Evolutionary conservation across 1,140 invertebrate species (phyloP).

Genomic region (Polyergus mexicanus): DNA sequence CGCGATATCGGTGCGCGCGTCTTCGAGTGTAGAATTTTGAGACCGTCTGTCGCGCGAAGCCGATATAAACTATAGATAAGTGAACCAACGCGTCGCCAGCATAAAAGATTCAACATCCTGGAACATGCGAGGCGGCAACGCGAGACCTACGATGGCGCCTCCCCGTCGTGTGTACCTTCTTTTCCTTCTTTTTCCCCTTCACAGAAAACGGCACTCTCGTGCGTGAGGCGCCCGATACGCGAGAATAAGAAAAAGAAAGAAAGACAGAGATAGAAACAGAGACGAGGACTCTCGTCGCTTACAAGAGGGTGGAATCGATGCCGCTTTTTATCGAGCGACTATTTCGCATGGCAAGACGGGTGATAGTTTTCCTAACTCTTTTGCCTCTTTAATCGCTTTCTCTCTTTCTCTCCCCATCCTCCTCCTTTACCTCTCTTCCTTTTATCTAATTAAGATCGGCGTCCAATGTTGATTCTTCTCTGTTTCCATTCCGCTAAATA

Average conservation of each 20-base stretch:
- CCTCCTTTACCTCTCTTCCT: not conserved
- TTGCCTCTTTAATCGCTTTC: constrained; percentile 1
- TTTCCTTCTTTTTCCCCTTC: constrained; percentile 42
- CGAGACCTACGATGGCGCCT: constrained; percentile 34
- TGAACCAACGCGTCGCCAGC: constrained; percentile 50
- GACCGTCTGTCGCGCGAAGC: constrained; percentile 2
- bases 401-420: not conserved
- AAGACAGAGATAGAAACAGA: not conserved
- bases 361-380: constrained; percentile 43
- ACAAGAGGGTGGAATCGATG: constrained; percentile 63
- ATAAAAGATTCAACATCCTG: constrained; percentile 63
- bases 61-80: constrained; percentile 58
- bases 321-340: constrained; percentile 62
- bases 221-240: constrained; percentile 62
- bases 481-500: constrained; percentile 20
- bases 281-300: constrained; percentile 35
- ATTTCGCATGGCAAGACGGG: constrained; percentile 34
- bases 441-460: constrained; percentile 33
- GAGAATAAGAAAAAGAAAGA: constrained; percentile 34
- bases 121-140: constrained; percentile 57
- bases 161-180: constrained; percentile 72
- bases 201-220: constrained; percentile 56
- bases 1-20: constrained; percentile 28
- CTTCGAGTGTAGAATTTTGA: constrained; percentile 48
- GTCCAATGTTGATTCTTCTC: not conserved